Conservation (phyloP, 1,140 invertebrate genomes). For the Notospermus geniculatus region DNA sequence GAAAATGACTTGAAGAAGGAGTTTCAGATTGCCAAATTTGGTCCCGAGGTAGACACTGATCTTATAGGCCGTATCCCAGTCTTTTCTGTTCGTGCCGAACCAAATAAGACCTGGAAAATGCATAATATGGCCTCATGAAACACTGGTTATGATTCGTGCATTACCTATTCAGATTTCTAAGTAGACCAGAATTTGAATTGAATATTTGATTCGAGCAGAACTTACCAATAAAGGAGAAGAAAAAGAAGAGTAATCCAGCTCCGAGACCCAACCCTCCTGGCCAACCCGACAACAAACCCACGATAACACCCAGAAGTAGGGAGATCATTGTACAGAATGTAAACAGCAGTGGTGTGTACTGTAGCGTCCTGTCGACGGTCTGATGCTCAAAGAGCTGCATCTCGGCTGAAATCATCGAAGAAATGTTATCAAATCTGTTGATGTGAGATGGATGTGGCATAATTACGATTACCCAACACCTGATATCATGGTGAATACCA, state of each 20-base stretch:
- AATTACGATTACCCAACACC: too few species aligned
- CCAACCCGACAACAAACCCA: conserved; percentile 66
- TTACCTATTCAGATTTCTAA: too few species aligned
- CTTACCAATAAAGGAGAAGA: conserved; percentile 62
- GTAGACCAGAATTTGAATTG: too few species aligned
- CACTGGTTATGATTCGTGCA: too few species aligned
- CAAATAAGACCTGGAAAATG: conserved; percentile 40
- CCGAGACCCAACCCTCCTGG: conserved; percentile 64
- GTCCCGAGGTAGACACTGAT: conserved; percentile 72
- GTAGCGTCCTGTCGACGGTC: conserved; percentile 81
- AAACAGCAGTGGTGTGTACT: conserved; percentile 72
- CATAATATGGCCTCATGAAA: too few species aligned
- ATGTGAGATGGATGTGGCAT: too few species aligned
- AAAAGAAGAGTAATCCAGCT: conserved; percentile 61
- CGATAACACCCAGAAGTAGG: conserved; percentile 70
- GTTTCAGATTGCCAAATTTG: conserved; percentile 71
- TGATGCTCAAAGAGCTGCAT: conserved; percentile 95
- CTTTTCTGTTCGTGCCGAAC: conserved; percentile 63
- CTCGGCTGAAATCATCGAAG: conserved; percentile 70
- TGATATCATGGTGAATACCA: neutral
- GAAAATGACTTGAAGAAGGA: conserved; percentile 86
- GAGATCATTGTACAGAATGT: conserved; percentile 73
- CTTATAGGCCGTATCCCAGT: conserved; percentile 82
- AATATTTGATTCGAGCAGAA: too few species aligned
- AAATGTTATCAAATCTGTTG: neutral